Evolutionary conservation across 2,888 invertebrate genomes (phyloP).

Genomic region (Drosophila rubida): DNA sequence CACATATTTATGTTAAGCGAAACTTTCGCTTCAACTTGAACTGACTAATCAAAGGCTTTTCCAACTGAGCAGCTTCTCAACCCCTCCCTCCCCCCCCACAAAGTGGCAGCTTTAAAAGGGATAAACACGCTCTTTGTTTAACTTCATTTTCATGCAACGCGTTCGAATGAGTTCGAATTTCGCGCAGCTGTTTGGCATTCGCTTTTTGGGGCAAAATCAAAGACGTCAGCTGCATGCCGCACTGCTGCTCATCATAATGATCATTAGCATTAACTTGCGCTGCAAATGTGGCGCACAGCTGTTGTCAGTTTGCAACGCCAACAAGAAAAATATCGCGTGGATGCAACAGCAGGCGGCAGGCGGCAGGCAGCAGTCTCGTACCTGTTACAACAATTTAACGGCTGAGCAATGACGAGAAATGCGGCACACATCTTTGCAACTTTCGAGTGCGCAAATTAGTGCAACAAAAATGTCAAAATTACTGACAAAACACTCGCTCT

Average conservation of each 20-base stretch:
- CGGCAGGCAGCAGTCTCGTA: constrained; percentile 40
- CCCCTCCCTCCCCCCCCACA: no score
- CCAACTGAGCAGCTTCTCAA: constrained; percentile 7
- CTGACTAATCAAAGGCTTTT: constrained; percentile 20
- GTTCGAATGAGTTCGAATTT: constrained; percentile 55
- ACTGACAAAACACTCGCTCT: not conserved
- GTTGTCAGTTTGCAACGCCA: constrained; percentile 56
- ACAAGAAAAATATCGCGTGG: constrained; percentile 47
- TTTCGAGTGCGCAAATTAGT: constrained; percentile 42
- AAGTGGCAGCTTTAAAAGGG: no score
- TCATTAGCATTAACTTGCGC: constrained; percentile 23
- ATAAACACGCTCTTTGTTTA: no score
- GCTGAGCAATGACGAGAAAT: constrained; percentile 23
- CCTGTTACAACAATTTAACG: constrained; percentile 53
- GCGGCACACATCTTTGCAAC: constrained; percentile 18
- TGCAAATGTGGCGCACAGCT: constrained; percentile 68
- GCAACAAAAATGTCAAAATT: constrained; percentile 57
- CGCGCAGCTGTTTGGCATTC: constrained; percentile 49
- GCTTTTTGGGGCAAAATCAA: no score
- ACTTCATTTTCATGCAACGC: no score
- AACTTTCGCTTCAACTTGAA: not conserved
- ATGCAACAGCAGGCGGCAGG: constrained; percentile 37
- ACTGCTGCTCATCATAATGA: constrained; percentile 15
- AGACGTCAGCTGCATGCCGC: constrained; percentile 17
- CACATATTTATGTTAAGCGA: not conserved